Percentiles rank a stretch among this genome's conserved stretches.
Conservation (phyloP, 2,888 invertebrate genomes). For the Cantharis flavilabris region DNA sequence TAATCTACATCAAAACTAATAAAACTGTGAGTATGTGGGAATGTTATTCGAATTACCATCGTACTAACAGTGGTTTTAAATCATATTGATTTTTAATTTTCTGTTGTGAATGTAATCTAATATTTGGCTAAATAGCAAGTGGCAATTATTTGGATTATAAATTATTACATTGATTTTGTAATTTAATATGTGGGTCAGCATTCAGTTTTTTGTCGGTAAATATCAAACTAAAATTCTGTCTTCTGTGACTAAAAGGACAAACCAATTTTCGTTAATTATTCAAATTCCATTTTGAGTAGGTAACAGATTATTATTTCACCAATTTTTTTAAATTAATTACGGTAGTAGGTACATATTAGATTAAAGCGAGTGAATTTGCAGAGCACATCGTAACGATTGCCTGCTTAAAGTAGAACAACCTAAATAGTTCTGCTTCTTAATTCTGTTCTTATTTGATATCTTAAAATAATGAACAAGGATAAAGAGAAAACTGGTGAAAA, state of each 20-base stretch:
- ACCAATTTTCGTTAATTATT: not conserved
- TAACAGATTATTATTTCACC: not conserved
- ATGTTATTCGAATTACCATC: too few species aligned
- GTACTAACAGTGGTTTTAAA: too few species aligned
- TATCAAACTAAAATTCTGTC: not conserved
- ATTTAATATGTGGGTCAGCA: not conserved
- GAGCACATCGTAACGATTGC: not conserved
- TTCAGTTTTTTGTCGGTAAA: not conserved
- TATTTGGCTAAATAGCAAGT: not conserved
- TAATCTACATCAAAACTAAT: not conserved
- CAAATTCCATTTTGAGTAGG: not conserved
- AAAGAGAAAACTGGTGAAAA: not conserved
- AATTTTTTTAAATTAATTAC: not conserved
- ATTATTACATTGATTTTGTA: not conserved
- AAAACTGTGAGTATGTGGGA: not conserved
- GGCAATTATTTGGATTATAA: too few species aligned
- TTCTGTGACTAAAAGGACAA: not conserved
- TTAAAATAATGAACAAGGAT: not conserved
- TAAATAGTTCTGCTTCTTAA: not conserved
- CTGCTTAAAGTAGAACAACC: not conserved
- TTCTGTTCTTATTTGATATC: not conserved
- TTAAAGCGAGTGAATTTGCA: not conserved
- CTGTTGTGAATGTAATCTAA: not conserved
- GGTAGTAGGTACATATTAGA: not conserved
- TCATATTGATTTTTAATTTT: not conserved